These are phyloP conservation scores for Lingula anatina DNA, from an alignment of 2,888 invertebrate genomes.

Conservation along the genomic window DNA sequence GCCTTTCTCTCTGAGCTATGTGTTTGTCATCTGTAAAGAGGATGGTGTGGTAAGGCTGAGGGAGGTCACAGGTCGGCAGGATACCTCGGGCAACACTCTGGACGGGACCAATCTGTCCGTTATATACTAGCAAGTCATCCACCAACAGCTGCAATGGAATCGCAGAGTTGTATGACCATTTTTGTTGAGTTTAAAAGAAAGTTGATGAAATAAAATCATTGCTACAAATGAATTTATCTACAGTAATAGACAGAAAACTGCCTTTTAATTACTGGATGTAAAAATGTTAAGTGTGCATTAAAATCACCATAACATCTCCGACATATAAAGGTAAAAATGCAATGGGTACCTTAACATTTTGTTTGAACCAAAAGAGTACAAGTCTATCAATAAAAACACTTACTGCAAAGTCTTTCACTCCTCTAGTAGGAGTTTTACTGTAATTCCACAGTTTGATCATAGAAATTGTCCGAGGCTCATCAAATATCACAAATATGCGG, in stretches of 20 bases:
- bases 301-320: too few species aligned
- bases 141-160: slow-evolving; percentile 64
- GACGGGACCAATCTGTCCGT: slow-evolving; percentile 61
- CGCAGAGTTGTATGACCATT: too few species aligned
- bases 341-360: too few species aligned
- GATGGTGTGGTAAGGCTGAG: slow-evolving; percentile 47
- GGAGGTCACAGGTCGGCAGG: slow-evolving; percentile 32
- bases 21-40: slow-evolving; percentile 51
- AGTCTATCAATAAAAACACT: too few species aligned
- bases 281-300: too few species aligned
- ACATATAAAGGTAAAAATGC: too few species aligned
- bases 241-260: too few species aligned
- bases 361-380: too few species aligned
- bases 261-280: too few species aligned
- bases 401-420: slow-evolving; percentile 78
- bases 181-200: too few species aligned
- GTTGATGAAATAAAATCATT: too few species aligned
- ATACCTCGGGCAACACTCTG: slow-evolving; percentile 33
- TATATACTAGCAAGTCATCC: slow-evolving; percentile 75
- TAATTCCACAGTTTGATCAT: slow-evolving; percentile 80
- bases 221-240: too few species aligned
- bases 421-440: slow-evolving; percentile 70
- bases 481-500: slow-evolving; percentile 75
- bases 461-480: slow-evolving; percentile 67
- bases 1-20: slow-evolving; percentile 35